These are phyloP conservation scores for Acridotheres tristis DNA, from an alignment of 2,797 vertebrate genomes.

Conservation along the genomic window DNA sequence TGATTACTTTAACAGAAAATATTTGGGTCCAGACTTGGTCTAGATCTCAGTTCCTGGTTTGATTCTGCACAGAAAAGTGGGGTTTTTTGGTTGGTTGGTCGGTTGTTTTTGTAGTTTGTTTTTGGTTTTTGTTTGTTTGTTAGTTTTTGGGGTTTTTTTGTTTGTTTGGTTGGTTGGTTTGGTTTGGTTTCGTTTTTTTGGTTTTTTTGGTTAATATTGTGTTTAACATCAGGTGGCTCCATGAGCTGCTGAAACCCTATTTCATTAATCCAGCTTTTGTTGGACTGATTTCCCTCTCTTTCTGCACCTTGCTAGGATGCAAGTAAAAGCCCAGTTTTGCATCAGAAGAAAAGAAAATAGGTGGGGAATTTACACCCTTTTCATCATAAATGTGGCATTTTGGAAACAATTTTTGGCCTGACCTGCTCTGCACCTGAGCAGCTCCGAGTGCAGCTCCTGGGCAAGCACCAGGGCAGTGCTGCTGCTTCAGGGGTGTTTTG, in stretches of 20 bases:
- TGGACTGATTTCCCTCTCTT: not conserved
- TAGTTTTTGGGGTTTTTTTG: too few species aligned
- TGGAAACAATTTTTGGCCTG: not conserved
- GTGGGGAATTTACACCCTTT: not conserved
- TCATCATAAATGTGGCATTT: not conserved
- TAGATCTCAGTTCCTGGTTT: not conserved
- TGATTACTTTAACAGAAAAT: not conserved
- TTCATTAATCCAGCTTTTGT: not conserved
- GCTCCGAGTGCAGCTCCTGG: not conserved
- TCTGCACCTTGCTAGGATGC: not conserved
- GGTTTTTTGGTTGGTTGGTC: not conserved
- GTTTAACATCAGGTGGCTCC: not conserved
- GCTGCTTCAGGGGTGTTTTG: not conserved
- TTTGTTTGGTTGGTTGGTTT: too few species aligned
- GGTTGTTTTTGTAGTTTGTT: too few species aligned
- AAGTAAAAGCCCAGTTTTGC: not conserved
- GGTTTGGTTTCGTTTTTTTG: too few species aligned
- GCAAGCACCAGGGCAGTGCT: not conserved
- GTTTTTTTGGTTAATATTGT: not conserved
- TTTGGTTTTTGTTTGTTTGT: too few species aligned
- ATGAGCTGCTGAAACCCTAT: not conserved
- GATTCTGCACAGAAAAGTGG: not conserved
- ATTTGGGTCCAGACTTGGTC: not conserved
- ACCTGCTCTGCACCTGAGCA: not conserved
- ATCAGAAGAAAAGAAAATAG: not conserved